Base-by-base conservation (phyloP, 2,888 invertebrate genomes). In the Diplazon laetatorius region DNA sequence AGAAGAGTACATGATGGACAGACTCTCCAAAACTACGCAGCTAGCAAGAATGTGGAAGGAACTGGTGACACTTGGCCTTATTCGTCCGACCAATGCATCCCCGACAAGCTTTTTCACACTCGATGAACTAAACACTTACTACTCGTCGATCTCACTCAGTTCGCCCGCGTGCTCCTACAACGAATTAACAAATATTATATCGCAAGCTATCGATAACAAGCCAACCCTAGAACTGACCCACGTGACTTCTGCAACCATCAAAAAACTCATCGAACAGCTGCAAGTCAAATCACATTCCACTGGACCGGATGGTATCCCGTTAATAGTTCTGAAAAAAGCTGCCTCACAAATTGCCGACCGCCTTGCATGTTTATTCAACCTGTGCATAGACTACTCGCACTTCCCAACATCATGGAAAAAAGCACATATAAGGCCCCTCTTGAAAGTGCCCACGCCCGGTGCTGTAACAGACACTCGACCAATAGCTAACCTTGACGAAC, bases 391-490 rank as follows among this genome's bases (percentile, higher is more conserved):
- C 42, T 42, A 18, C 25, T 52, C 52, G n/a, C n/a, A n/a, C n/a
- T n/a, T n/a, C 14, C 52, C 52, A 0, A 25, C 8, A 1, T 14
- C 1, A 4, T 52, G 60, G 60, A 60, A 60, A 37, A 10, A 14
- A 2, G 60, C 60, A 14, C 2, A 18, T 2, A 3, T 60, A 3
- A 37, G 60, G 2, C 42, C 60, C 0, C n/a, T 25, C 2, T 25
- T 9, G 1, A 52, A 52, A 25, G 18, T 25, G 5, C 22, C 22
- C 0, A 0, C 52, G 10, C 52, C 52, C 0, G 0, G 30, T 6
- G 20, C 35, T 2, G 60, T 20, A 8, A 37, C 48, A 0, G 74
- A 78, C 16, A 69, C 60, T 9, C 68, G 65, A 1, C 63, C 74
- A 1, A 74, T 78, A 0, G 60, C 74, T 6, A 20, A 71, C 12